Percentiles rank a stretch among this genome's conserved stretches.
These are phyloP conservation scores for Ornithoptera alexandrae DNA, from an alignment of 2,888 invertebrate species.

Conservation along the genomic window DNA sequence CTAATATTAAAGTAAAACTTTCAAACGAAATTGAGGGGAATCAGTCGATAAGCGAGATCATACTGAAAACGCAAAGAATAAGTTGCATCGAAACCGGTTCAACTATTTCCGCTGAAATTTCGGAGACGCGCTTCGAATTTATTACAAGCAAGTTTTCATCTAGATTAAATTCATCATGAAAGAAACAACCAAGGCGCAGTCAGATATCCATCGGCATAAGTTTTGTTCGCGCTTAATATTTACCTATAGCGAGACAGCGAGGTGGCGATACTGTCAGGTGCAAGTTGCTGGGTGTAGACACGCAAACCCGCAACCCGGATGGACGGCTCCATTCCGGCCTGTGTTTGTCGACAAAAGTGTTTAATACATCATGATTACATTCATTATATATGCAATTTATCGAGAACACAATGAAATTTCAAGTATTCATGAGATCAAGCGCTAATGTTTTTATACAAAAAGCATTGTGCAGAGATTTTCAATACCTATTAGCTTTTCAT, in stretches of 20 bases:
- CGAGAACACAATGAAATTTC: neutral
- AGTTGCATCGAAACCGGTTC: too few relatives aligned
- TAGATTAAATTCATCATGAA: conserved; percentile 3
- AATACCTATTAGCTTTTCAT: neutral
- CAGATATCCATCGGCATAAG: conserved; percentile 14
- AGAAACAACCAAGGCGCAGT: conserved; percentile 3
- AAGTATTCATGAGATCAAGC: neutral
- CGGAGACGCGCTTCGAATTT: too few relatives aligned
- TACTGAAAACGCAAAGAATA: too few relatives aligned
- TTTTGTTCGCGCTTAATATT: conserved; percentile 19
- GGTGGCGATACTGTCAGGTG: neutral
- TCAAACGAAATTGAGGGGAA: too few relatives aligned
- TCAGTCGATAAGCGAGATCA: too few relatives aligned
- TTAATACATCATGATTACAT: neutral
- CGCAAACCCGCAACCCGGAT: too few relatives aligned
- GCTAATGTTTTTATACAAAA: neutral
- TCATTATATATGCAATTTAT: neutral
- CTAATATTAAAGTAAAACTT: too few relatives aligned
- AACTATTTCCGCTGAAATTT: too few relatives aligned
- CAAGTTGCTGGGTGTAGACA: too few relatives aligned
- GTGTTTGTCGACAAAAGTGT: neutral
- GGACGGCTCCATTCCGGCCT: neutral
- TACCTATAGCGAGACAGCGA: conserved; percentile 9
- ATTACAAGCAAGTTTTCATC: neutral
- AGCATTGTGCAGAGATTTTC: neutral